These are phyloP conservation scores for Helogale parvula DNA, from an alignment of 2,113 vertebrate species.

Conservation along the genomic window DNA sequence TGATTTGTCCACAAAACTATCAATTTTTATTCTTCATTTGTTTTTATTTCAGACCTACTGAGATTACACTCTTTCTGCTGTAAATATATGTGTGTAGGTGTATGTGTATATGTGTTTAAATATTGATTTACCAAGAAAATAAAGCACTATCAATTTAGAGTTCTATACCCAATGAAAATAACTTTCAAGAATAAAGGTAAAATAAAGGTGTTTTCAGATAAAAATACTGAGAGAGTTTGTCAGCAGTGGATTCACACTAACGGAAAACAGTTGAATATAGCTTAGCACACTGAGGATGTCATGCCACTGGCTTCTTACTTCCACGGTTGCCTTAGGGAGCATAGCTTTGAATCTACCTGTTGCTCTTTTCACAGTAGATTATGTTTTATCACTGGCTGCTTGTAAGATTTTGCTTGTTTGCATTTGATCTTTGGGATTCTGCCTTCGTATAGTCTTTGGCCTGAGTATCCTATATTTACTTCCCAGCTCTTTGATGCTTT, in stretches of 20 bases:
- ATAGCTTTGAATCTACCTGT: neutral
- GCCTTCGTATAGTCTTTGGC: neutral
- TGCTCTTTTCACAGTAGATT: neutral
- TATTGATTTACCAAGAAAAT: constrained; percentile 19
- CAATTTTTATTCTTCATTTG: neutral
- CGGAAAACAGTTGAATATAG: neutral
- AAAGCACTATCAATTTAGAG: neutral
- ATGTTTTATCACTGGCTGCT: neutral
- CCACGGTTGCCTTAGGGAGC: neutral
- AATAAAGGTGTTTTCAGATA: neutral
- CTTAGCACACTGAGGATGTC: no score
- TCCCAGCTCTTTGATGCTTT: neutral
- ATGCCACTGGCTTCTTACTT: neutral
- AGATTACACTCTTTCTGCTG: neutral
- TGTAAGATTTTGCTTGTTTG: neutral
- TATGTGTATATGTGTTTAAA: neutral
- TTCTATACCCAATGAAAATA: constrained; percentile 38
- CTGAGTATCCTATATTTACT: neutral
- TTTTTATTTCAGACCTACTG: constrained; percentile 34
- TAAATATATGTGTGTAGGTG: neutral
- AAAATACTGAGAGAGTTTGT: neutral
- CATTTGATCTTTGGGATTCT: constrained; percentile 29
- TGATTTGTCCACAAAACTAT: neutral
- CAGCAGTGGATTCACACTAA: neutral
- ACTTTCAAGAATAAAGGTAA: neutral